Conservation (phyloP, 2,888 invertebrate species). For the Biston stratarius region DNA sequence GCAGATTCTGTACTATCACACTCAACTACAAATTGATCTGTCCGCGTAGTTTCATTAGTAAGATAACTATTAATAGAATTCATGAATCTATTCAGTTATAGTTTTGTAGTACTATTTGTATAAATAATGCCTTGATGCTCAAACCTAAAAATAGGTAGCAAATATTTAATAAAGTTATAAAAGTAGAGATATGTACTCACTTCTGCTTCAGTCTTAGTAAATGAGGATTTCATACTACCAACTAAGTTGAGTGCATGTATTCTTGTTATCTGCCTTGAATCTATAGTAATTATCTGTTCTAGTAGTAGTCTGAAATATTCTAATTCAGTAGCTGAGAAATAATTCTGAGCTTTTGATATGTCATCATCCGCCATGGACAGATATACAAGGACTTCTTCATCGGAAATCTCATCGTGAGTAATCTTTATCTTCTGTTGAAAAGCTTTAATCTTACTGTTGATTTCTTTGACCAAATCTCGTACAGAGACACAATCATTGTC, state of each 20-base stretch:
- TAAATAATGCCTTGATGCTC: no score
- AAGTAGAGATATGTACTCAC: slow-evolving; percentile 53
- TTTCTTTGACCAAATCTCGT: slow-evolving; percentile 63
- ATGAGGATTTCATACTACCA: slow-evolving; percentile 66
- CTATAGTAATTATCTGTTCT: slow-evolving; percentile 75
- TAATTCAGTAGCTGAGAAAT: slow-evolving; percentile 70
- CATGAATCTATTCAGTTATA: no score
- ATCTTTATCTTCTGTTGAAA: slow-evolving; percentile 73
- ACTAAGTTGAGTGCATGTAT: slow-evolving; percentile 75
- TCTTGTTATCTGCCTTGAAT: slow-evolving; percentile 70
- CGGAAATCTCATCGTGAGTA: slow-evolving; percentile 69
- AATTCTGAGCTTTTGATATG: slow-evolving; percentile 72
- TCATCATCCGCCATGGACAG: slow-evolving; percentile 72
- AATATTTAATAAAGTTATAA: background rate
- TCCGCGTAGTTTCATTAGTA: no score
- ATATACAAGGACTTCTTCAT: slow-evolving; percentile 72
- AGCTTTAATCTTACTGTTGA: slow-evolving; percentile 70
- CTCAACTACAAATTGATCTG: no score
- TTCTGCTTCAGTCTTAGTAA: slow-evolving; percentile 75
- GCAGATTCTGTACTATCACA: no score
- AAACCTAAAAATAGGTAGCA: background rate
- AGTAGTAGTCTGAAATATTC: slow-evolving; percentile 75
- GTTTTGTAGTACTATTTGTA: no score
- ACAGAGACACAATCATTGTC: slow-evolving; percentile 54
- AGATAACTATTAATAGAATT: no score